Evolutionary conservation across 2,888 invertebrate species (phyloP).

Genomic region (Andrena dorsata): DNA sequence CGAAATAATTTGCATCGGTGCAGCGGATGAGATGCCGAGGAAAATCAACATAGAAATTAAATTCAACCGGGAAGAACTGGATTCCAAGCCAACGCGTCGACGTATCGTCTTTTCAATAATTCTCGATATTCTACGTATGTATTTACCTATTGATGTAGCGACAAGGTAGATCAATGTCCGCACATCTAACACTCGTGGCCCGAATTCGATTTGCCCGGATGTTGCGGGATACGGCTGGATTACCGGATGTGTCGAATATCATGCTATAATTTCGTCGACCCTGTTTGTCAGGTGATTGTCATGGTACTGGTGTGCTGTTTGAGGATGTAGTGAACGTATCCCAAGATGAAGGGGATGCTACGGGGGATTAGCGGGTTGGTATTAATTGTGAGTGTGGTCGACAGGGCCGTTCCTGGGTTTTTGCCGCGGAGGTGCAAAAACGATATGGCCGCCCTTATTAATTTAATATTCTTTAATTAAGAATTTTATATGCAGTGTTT

Average conservation of each 20-base stretch:
- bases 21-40: background rate
- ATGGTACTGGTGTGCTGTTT: conserved; percentile 31
- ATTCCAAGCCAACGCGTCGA: background rate
- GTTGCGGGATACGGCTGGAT: conserved; percentile 54
- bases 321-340: conserved; percentile 29
- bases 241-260: conserved; percentile 62
- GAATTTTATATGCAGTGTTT: too few relatives aligned
- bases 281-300: conserved; percentile 50
- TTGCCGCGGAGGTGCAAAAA: too few relatives aligned
- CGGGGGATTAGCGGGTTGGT: conserved; percentile 27
- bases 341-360: conserved; percentile 30
- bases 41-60: background rate
- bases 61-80: background rate
- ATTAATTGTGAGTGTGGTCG: conserved; percentile 8
- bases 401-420: too few relatives aligned
- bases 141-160: conserved; percentile 21
- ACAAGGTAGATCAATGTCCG: conserved; percentile 42
- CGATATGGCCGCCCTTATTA: too few relatives aligned
- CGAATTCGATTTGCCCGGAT: conserved; percentile 62
- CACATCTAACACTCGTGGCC: conserved; percentile 38
- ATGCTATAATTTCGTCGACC: conserved; percentile 56
- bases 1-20: conserved; percentile 8
- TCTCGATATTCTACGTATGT: conserved; percentile 30
- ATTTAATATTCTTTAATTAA: too few relatives aligned
- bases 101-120: background rate